Evolutionary conservation across 1,140 invertebrate genomes (phyloP), one percentile per base, ranked within the genome.

Genomic region (Oppia nitens): DNA sequence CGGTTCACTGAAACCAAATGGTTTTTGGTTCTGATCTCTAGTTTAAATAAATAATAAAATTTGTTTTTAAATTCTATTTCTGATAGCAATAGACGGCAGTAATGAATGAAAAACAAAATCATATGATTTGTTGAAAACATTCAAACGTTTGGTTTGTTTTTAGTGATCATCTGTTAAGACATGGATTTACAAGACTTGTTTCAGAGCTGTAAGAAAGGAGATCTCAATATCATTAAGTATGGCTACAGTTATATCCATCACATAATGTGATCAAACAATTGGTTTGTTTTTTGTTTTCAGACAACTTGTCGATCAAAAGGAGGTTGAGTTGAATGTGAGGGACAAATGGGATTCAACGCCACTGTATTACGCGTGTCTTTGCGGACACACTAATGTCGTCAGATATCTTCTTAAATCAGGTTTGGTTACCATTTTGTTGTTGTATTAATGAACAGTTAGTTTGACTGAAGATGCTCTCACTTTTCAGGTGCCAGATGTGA

Each of bases 321-420:
- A 77, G 64, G 64, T 77, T 4, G 71, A 76, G 32, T 54, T 78
- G 1, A 77, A 77, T 65, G 64, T 75, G 2, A 66, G 75, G 62
- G 77, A 78, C 59, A 73, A 73, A 64, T 78, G 76, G 76, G 77
- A 78, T 64, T 75, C 73, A 53, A 76, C 75, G 26, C 77, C 77
- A 24, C 60, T 78, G 71, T 77, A 78, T 59, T 78, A 78, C 68
- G 76, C 77, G 1, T 78, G 76, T 67, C 64, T 78, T 6, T 78
- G 77, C 72, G 77, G 77, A 6, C 76, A 78, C 65, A 63, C 66
- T 40, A 70, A 74, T 28, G 47, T 78, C 20, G 77, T 77, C 0
- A 65, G 74, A 55, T 78, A 75, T 66, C 64, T 78, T 6, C 66
- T 78, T 12, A 71, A 72, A 52, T 71, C 73, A 68, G 76, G 56